Evolutionary conservation across 2,797 vertebrate genomes (phyloP), one percentile per base, ranked within the genome.

Genomic region (Pyrrhura leucotis): DNA sequence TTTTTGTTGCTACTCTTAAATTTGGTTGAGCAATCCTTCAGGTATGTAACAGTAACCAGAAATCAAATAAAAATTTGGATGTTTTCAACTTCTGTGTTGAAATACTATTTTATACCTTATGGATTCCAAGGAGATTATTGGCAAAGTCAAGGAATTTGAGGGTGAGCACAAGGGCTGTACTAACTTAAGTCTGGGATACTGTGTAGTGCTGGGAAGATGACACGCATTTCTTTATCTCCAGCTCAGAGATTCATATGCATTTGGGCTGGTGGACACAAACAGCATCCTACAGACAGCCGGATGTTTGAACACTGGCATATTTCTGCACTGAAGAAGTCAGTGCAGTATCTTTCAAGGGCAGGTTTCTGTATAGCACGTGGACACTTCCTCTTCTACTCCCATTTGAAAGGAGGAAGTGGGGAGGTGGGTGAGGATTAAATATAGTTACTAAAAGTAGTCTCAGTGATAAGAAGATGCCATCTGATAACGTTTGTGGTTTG

Each of bases 401-500:
- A 20, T 12, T 72, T 68, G 63, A 91, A 96, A 91, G 47, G 59
- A 93, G 58, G 68, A 95, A 89, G 26, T 85, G 45, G 37, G 56
- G 56, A 85, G 56, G 12, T 81, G 40, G 65, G 7, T 78, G 61
- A 87, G 47, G 56, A 37, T 90, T 77, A 94, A 96, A 75, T 48
- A 80, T 18, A 81, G 33, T 86, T 79, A 65, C n/a, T 82, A 62
- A 71, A 91, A 82, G 37, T 40, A 56, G 35, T 47, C 44, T 14
- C 33, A 45, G 28, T 25, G 39, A 31, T 58, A 87, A 44, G 44
- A 74, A 77, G 31, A 73, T 74, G 35, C 10, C 17, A 8, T 59
- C 71, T 85, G 62, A 51, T 31, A 77, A n/a, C 7, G 39, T 62
- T 35, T 61, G n/a, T 7, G 4, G 33, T 54, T 29, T 75, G 7